A percentile compares a stretch with the other conserved stretches of the same genome.
Conservation (phyloP, 23 tunicate species). For the Diplosoma virens region DNA sequence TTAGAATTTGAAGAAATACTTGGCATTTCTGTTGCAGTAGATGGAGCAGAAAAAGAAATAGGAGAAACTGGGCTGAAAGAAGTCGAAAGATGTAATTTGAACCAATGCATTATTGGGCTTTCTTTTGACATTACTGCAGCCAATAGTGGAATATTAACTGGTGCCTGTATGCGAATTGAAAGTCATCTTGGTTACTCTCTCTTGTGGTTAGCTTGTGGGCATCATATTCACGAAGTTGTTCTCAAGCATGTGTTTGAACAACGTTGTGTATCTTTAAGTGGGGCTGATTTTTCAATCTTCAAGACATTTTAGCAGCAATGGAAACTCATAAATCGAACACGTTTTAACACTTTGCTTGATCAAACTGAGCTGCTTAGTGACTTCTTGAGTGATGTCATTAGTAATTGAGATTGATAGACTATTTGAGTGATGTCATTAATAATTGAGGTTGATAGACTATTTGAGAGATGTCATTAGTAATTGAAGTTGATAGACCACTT, state of each 20-base stretch:
- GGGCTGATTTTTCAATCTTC: background rate
- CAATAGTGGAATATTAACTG: too few relatives aligned
- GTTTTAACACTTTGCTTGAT: background rate
- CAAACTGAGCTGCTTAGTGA: background rate
- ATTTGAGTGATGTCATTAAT: background rate
- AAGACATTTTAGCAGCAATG: background rate
- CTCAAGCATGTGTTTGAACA: too few relatives aligned
- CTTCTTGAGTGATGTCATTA: background rate
- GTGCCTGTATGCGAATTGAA: too few relatives aligned
- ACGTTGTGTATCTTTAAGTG: background rate
- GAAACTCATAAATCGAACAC: background rate
- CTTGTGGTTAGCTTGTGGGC: too few relatives aligned
- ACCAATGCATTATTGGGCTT: background rate
- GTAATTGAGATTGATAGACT: background rate
- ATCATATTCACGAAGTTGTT: too few relatives aligned
- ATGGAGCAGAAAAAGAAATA: background rate
- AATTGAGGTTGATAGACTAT: too few relatives aligned
- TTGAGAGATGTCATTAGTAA: too few relatives aligned
- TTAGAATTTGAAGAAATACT: background rate
- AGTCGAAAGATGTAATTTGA: background rate
- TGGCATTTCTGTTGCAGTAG: background rate
- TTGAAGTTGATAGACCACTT: background rate
- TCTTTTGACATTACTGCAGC: too few relatives aligned
- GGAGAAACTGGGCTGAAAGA: background rate
- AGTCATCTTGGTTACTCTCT: too few relatives aligned